These are phyloP conservation scores for Acropora tenuis DNA, from an alignment of 64 coral and sea anemone genomes.

Conservation along the genomic window DNA sequence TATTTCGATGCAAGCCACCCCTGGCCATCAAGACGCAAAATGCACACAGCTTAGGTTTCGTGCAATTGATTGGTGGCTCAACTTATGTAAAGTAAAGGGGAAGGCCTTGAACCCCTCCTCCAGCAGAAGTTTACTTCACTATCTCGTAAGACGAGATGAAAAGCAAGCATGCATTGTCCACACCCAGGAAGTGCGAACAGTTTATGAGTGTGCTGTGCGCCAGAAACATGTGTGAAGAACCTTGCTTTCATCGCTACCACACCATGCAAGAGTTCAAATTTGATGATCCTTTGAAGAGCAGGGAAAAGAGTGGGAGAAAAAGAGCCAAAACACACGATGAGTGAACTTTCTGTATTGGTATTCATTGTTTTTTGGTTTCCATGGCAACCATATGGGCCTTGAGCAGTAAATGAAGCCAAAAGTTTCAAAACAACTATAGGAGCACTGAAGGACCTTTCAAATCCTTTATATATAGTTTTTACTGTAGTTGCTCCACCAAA, in stretches of 20 bases:
- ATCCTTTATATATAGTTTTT: slow-evolving; percentile 1
- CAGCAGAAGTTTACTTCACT: slow-evolving; percentile 15
- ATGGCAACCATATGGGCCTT: slow-evolving; percentile 5
- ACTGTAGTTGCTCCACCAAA: slow-evolving; percentile 13
- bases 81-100: background rate
- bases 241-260: slow-evolving; percentile 22
- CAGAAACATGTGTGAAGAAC: slow-evolving; percentile 20
- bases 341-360: background rate
- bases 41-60: slow-evolving; percentile 19
- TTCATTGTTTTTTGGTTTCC: slow-evolving; percentile 4
- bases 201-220: slow-evolving; percentile 35
- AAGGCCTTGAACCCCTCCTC: background rate
- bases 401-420: background rate
- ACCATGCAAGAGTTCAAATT: slow-evolving; percentile 24
- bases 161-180: slow-evolving; percentile 48
- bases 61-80: slow-evolving; percentile 31
- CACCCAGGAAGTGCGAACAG: slow-evolving; percentile 41
- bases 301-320: slow-evolving; percentile 16
- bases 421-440: slow-evolving; percentile 8
- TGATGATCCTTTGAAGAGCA: slow-evolving; percentile 13
- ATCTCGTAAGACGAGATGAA: slow-evolving; percentile 28
- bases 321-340: background rate
- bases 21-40: background rate
- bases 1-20: slow-evolving; percentile 14
- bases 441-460: slow-evolving; percentile 6